Evolutionary conservation across 92 coral and sea anemone genomes (phyloP), one percentile per base, ranked within the genome.

Genomic region (Palythoa grandis): DNA sequence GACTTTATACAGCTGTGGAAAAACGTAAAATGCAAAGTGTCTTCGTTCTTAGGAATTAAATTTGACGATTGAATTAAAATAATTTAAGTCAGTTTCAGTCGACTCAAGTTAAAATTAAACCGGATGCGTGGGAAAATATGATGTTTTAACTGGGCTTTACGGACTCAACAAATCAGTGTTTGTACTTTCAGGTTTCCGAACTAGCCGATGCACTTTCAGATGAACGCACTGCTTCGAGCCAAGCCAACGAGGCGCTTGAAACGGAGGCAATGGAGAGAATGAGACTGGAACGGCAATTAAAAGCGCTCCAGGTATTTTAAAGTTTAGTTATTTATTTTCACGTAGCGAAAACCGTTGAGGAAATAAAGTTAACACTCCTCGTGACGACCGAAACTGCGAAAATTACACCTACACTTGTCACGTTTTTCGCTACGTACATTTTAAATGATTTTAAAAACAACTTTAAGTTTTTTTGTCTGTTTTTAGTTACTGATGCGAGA

Each of bases 251-350:
- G 58, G 88, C 88, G 61, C 95, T 96, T 58, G 98, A 96, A 90
- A 88, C 92, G 15, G 99, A 96, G 61, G 88, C 98, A 70, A 95
- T 96, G 97, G 95, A 95, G 78, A 88, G 99, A 77, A 95, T 96
- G 91, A 93, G 99, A 78, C 83, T 94, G 57, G 99, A 96, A 60
- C 85, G 95, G 52, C 92, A 93, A 72, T 73, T 92, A 50, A 94
- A 94, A 71, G 95, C 89, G 68, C 88, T 95, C 12, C 95, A 95
- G 98, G 98, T 95, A 74, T 20, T 19, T 63, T 60, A 63, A 17
- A 22, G 22, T 75, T 15, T 63, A 47, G 12, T 65, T 17, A 43
- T 54, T 43, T 22, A n/a, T 25, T n/a, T 12, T 65, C 57, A 40
- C 35, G 35, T 29, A 29, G 2, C 22, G 2, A 17, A 23, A 63